A percentile compares a stretch with the other conserved stretches of the same genome.
Conservation (phyloP, 2,888 invertebrate genomes). For the Callyntrura sp. region DNA sequence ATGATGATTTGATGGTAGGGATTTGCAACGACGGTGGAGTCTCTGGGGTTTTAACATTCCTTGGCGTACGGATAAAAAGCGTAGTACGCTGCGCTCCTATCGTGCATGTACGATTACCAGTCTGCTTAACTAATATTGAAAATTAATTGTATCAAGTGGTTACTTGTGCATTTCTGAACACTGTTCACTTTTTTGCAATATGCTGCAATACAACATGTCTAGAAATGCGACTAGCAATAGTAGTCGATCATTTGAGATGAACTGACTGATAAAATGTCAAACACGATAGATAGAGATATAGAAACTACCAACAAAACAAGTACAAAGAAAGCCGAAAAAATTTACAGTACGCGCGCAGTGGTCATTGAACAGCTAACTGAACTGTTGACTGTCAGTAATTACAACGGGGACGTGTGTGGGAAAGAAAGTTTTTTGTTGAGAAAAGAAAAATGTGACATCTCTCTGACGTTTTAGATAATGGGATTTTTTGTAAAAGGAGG, state of each 20-base stretch:
- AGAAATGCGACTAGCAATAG: no score
- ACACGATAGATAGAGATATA: not conserved
- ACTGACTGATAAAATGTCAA: slow-evolving; percentile 44
- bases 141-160: no score
- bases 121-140: no score
- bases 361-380: not conserved
- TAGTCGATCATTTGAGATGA: slow-evolving; percentile 8
- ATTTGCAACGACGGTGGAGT: slow-evolving; percentile 18
- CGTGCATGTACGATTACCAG: no score
- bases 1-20: not conserved
- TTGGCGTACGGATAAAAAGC: no score
- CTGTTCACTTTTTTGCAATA: no score
- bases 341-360: not conserved
- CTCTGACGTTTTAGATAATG: not conserved
- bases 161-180: no score
- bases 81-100: no score
- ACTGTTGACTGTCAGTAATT: no score
- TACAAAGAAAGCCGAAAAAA: slow-evolving; percentile 19
- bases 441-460: not conserved
- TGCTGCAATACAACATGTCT: no score
- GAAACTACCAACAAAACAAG: no score
- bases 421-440: slow-evolving; percentile 14
- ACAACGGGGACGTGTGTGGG: not conserved
- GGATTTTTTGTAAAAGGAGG: not conserved
- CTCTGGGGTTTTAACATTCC: not conserved